A percentile compares a stretch with the other conserved stretches of the same genome.
These are phyloP conservation scores for Pseudopleuronectes americanus DNA, from an alignment of 2,797 vertebrate genomes.

Conservation along the genomic window DNA sequence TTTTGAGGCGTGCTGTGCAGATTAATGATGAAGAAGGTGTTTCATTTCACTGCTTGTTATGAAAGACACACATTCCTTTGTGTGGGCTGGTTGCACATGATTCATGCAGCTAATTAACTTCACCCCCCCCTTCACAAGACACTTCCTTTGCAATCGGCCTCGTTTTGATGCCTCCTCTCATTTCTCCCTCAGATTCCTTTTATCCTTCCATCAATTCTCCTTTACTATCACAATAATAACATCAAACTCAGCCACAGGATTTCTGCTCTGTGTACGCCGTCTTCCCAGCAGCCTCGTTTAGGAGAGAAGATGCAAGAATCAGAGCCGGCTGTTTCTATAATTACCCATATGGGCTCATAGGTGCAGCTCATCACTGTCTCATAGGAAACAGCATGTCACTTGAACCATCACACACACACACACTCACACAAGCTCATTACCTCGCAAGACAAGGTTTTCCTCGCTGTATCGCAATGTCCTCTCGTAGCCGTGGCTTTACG, in stretches of 20 bases:
- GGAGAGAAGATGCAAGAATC: slow-evolving; percentile 50
- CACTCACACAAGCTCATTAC: slow-evolving; percentile 19
- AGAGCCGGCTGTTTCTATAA: slow-evolving; percentile 60
- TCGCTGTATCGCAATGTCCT: slow-evolving; percentile 12
- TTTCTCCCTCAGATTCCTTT: slow-evolving; percentile 37
- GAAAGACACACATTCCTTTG: slow-evolving; percentile 28
- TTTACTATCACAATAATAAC: slow-evolving; percentile 39
- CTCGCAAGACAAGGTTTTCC: slow-evolving; percentile 27
- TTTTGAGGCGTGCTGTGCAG: background rate
- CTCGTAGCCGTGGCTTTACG: too few species aligned
- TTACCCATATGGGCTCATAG: slow-evolving; percentile 56
- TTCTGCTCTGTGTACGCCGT: slow-evolving; percentile 21
- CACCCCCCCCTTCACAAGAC: slow-evolving; percentile 25
- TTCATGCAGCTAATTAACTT: slow-evolving; percentile 55
- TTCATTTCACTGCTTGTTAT: slow-evolving; percentile 20
- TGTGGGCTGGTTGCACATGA: slow-evolving; percentile 29
- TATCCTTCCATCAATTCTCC: slow-evolving; percentile 30
- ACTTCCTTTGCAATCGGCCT: slow-evolving; percentile 8
- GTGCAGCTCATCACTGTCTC: slow-evolving; percentile 55
- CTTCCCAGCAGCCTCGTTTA: slow-evolving; percentile 26
- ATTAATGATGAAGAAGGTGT: background rate
- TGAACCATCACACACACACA: slow-evolving; percentile 23
- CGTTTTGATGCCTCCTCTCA: slow-evolving; percentile 3
- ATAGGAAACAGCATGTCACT: slow-evolving; percentile 44
- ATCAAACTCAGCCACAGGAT: slow-evolving; percentile 37